Evolutionary conservation across 2,113 vertebrate genomes (phyloP).

Genomic region (Syrmaticus mikado): DNA sequence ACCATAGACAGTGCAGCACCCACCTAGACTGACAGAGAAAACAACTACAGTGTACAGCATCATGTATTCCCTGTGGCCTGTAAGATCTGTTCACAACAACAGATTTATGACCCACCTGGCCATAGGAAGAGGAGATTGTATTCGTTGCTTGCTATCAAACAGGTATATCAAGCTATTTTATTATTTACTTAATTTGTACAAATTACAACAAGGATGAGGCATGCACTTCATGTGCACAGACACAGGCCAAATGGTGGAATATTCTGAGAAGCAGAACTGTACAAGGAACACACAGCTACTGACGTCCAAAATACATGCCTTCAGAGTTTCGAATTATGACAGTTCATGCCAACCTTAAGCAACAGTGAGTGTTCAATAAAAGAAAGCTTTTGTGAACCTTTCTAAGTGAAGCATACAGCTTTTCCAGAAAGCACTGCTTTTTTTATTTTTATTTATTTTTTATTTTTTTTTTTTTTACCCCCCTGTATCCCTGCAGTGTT

Average conservation of each 20-base stretch:
- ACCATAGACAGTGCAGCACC: not conserved
- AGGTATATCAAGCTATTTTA: not conserved
- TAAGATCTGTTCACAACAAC: not conserved
- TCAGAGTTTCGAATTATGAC: not conserved
- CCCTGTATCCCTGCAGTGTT: rapidly evolving
- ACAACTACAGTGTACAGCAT: not conserved
- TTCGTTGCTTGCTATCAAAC: not conserved
- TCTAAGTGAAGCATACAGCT: not conserved
- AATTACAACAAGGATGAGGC: not conserved
- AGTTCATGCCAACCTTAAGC: not conserved
- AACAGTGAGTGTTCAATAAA: not conserved
- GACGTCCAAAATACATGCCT: not conserved
- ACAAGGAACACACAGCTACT: not conserved
- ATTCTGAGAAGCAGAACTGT: not conserved
- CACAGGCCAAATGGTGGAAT: not conserved
- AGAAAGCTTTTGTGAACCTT: not conserved
- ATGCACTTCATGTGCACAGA: not conserved
- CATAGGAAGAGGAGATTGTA: not conserved
- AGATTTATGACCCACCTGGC: not conserved
- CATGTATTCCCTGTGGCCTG: rapidly evolving
- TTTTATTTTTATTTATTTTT: not conserved
- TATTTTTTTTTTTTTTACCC: not conserved
- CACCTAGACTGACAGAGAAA: not conserved
- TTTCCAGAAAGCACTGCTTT: not conserved
- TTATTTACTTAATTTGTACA: not conserved